A percentile compares a stretch with the other conserved stretches of the same genome.
Conservation (phyloP, 2,113 vertebrate genomes). For the Mixornis gularis region DNA sequence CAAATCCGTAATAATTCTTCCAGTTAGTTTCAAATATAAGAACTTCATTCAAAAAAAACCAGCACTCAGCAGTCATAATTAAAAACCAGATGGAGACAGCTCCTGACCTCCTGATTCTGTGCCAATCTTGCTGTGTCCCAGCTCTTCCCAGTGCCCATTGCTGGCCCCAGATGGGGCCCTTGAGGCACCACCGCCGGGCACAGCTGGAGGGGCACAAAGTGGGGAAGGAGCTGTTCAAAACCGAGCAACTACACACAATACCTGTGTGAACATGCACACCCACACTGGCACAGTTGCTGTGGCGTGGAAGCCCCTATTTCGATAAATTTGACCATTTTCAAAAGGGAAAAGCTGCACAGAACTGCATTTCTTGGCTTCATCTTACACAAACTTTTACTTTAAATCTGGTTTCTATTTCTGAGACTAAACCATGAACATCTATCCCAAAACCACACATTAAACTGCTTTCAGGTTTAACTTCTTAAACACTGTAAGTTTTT, state of each 20-base stretch:
- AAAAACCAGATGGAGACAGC: background rate
- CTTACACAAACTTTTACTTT: background rate
- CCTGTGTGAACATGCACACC: background rate
- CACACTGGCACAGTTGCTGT: background rate
- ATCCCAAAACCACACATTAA: background rate
- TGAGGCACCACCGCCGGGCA: rapidly evolving
- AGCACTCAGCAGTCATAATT: background rate
- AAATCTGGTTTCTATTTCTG: background rate
- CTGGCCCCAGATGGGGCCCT: background rate
- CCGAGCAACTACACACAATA: rapidly evolving
- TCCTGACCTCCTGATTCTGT: background rate
- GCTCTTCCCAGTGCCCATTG: background rate
- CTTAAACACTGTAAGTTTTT: background rate
- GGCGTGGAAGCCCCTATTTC: background rate
- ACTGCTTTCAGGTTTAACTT: background rate
- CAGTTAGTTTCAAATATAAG: background rate
- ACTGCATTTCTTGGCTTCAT: background rate
- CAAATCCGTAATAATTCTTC: background rate
- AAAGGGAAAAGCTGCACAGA: background rate
- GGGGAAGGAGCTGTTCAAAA: background rate
- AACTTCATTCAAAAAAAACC: background rate
- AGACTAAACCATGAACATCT: background rate
- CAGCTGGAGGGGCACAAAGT: background rate
- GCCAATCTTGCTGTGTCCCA: background rate
- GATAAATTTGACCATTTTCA: background rate